Evolutionary conservation across 2,113 vertebrate species (phyloP).

Genomic region (Pachycephala philippinensis): DNA sequence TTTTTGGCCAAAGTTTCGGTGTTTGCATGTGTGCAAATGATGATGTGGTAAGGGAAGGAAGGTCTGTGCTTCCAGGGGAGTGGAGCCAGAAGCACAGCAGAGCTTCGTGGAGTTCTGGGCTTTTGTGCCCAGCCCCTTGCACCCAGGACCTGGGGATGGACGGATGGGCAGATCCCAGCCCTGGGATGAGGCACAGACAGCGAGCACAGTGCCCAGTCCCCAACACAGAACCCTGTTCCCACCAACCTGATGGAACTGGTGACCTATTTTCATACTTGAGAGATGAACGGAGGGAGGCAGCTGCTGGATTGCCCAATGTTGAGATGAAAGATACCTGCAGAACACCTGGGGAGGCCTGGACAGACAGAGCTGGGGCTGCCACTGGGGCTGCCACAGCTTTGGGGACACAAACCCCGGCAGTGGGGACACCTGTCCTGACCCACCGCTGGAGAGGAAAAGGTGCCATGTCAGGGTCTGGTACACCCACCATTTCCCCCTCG

Average conservation of each 20-base stretch:
- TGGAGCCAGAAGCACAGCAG: accelerated
- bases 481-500: accelerated
- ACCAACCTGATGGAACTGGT: accelerated
- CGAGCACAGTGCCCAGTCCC: accelerated
- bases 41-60: accelerated
- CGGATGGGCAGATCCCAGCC: neutral
- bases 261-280: neutral
- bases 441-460: neutral
- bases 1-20: neutral
- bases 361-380: neutral
- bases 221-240: neutral
- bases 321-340: neutral
- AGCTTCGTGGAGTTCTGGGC: neutral
- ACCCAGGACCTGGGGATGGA: accelerated
- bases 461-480: accelerated
- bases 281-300: neutral
- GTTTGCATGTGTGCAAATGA: accelerated
- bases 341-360: neutral
- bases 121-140: neutral
- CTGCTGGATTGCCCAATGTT: neutral
- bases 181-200: accelerated
- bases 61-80: neutral
- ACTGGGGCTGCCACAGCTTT: accelerated
- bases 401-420: neutral
- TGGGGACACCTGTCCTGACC: neutral